Base-by-base conservation (phyloP, 2,797 vertebrate genomes). In the Meda fulgida region DNA sequence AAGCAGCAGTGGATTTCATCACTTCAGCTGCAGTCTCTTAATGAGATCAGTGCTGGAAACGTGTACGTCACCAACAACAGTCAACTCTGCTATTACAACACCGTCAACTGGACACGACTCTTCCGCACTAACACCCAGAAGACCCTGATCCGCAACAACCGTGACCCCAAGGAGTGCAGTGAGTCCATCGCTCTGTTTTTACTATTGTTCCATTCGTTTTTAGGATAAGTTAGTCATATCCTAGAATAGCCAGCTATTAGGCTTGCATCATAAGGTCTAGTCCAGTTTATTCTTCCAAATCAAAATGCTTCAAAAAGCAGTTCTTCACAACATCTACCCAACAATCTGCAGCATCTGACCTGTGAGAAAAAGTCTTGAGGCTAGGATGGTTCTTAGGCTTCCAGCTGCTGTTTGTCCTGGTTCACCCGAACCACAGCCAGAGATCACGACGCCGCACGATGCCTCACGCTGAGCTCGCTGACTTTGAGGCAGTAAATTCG, bases 31-130 rank as follows among this genome's bases (percentile, higher is more conserved):
- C 98, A 99, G 91, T 99, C 98, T 8, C 91, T 99, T 51, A 96
- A 93, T 85, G 98, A 99, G 90, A 98, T 99, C 94, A 99, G 98
- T 5, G 98, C 98, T 0, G 98, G 98, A 69, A 99, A 99, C 63
- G 95, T 99, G 90, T 98, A 99, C 89, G 96, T 99, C 55, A 97
- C 97, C 2, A 97, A 99, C 92, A 99, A 99, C 92, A 97, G 93
- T 92, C 97, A 97, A 85, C 87, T 99, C 18, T 99, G 98, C 89
- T 99, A 97, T 92, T 98, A 98, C 92, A 96, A 96, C 91, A 99
- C 97, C 0, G 95, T 99, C 92, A 99, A 99, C 92, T 99, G 98
- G 98, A 99, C 95, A 1, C 94, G 95, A 31, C 95, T 99, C 26
- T 98, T 99, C 92, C 96, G 96, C 58, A 94, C 95, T 0, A 75